Evolutionary conservation across 2,797 vertebrate genomes (phyloP), one percentile per base, ranked within the genome.

Genomic region (Hoplostethus atlanticus): DNA sequence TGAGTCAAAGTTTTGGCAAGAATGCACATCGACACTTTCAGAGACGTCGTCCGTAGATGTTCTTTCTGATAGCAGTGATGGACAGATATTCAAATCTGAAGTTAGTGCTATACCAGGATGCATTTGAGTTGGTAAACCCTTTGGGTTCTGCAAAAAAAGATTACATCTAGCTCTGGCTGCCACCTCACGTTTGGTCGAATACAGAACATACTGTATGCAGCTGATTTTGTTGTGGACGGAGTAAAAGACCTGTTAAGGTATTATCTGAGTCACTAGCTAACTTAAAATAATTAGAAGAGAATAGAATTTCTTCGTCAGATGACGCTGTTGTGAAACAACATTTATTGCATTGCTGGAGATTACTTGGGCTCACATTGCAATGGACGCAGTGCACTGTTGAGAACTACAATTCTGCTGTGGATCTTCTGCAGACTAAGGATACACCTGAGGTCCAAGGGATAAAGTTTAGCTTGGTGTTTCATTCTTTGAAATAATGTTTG

Each of bases 221-320:
- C 65, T 84, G n/a, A 64, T 70, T 0, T 57, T 79, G 11, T 28
- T 81, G 38, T 78, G 68, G 79, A 83, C 6, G 75, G 76, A 21
- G 64, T 83, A 13, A 76, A 81, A 70, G 60, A 48, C 10, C 64
- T 81, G 52, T 15, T 1, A 79, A 60, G n/a, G 65, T 74, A 7
- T 81, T 84, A 47, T 81, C 67, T 31, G 66, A 86, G 42, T 1
- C 79, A 30, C 0, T 84, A 8, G 2, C 1, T 15, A 76, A 84
- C 25, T 58, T 84, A 47, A 81, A 82, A 30, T 12, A 58, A 17
- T 25, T 84, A 10, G 71, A 79, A 21, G 58, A 74, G 4, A 74
- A 68, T 68, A 62, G 67, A 5, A 77, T 77, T 9, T 34, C 51
- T 1, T 15, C 34, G 11, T 36, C 31, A 68, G 11, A 54, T 52